Evolutionary conservation across 2,797 vertebrate species (phyloP).

Genomic region (Bradypus variegatus): DNA sequence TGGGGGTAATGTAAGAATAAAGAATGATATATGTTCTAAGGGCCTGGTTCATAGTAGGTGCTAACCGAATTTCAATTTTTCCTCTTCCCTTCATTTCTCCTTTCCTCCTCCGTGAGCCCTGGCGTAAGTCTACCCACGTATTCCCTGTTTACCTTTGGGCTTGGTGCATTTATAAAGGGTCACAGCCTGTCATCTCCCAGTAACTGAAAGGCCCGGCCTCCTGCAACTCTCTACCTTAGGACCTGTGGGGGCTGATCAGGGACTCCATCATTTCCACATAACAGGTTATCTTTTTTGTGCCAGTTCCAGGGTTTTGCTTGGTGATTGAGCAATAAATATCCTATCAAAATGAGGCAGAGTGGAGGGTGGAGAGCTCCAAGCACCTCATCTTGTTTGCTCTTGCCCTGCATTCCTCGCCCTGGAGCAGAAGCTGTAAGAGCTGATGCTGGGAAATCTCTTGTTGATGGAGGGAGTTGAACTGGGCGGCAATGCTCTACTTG

Average conservation of each 20-base stretch:
- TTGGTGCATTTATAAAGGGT: background rate
- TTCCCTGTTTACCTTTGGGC: background rate
- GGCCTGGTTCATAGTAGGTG: background rate
- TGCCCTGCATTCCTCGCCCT: background rate
- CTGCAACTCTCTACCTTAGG: background rate
- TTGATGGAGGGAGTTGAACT: background rate
- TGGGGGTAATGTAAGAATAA: background rate
- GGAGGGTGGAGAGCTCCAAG: background rate
- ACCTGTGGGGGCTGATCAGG: no score
- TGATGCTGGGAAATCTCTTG: background rate
- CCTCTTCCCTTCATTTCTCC: background rate
- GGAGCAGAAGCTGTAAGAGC: background rate
- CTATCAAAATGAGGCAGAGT: background rate
- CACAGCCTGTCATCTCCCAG: fast-evolving
- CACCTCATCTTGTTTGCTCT: background rate
- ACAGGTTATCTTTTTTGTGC: background rate
- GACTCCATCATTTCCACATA: background rate
- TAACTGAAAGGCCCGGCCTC: background rate
- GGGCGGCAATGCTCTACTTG: background rate
- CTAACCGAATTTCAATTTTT: background rate
- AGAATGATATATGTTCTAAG: background rate
- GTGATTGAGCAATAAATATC: background rate
- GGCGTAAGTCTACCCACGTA: background rate
- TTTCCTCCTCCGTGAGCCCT: background rate
- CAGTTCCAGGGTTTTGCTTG: background rate